Evolutionary conservation across 2,888 invertebrate species (phyloP).

Genomic region (Schizaphis graminum): DNA sequence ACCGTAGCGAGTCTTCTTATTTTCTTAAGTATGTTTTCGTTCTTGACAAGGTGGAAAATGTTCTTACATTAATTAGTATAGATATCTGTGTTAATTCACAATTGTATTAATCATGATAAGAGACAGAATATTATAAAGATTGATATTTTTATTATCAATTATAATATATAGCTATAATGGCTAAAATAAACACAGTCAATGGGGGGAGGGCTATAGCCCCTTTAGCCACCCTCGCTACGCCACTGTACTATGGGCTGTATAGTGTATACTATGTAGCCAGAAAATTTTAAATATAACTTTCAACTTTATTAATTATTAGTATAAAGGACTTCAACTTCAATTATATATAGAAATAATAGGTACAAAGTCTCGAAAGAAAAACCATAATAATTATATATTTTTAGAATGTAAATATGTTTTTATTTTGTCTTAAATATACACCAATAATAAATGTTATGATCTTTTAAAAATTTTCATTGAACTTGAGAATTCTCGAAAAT

Average conservation of each 20-base stretch:
- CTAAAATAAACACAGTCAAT: no score
- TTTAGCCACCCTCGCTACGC: no score
- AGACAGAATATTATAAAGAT: no score
- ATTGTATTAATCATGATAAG: no score
- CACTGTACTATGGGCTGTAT: background rate
- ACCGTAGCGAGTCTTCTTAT: no score
- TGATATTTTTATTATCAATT: no score
- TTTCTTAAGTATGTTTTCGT: no score
- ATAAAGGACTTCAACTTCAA: background rate
- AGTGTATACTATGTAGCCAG: background rate
- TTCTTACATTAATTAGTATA: no score
- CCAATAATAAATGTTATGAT: slow-evolving; percentile 62
- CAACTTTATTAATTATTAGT: background rate
- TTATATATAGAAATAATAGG: background rate
- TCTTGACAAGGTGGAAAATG: no score
- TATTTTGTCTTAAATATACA: slow-evolving; percentile 62
- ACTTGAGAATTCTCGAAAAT: slow-evolving; percentile 57
- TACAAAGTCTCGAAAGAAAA: background rate
- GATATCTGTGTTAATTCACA: no score
- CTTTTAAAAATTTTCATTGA: slow-evolving; percentile 49
- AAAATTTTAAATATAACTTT: background rate
- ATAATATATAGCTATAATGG: no score
- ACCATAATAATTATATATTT: background rate
- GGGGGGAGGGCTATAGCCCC: no score
- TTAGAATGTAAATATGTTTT: slow-evolving; percentile 60